Percentiles rank a stretch among this genome's conserved stretches.
Evolutionary conservation across 92 coral and sea anemone species (phyloP).

Genomic region (Blastomussa wellsi): DNA sequence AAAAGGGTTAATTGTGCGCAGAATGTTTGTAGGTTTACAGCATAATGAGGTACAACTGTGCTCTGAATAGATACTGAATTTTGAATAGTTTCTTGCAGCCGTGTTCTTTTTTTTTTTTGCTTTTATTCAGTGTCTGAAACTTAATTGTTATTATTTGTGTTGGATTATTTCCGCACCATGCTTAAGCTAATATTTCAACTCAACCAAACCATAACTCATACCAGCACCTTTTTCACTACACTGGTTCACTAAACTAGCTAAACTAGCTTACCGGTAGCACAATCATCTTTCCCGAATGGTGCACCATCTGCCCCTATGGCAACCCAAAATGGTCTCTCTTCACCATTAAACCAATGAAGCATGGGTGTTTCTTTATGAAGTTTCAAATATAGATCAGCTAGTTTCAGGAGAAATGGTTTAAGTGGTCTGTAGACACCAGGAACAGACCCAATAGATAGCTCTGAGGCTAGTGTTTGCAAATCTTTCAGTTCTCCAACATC

Average conservation of each 20-base stretch:
- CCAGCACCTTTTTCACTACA: neutral
- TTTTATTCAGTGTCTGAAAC: no score
- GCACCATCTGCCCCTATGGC: slow-evolving; percentile 60
- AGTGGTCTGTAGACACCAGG: slow-evolving; percentile 69
- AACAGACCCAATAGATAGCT: slow-evolving; percentile 40
- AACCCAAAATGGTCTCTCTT: slow-evolving; percentile 34
- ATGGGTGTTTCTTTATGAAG: slow-evolving; percentile 31
- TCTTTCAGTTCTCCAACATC: slow-evolving; percentile 50
- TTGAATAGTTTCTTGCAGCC: no score
- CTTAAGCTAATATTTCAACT: no score
- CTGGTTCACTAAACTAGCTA: neutral
- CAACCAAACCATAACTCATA: no score
- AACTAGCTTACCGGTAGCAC: neutral
- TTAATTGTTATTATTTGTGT: no score
- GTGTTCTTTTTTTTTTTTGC: no score
- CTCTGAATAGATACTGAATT: no score
- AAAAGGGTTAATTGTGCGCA: no score
- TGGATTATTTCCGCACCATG: no score
- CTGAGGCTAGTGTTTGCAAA: slow-evolving; percentile 45
- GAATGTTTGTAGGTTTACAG: no score
- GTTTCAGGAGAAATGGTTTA: slow-evolving; percentile 34
- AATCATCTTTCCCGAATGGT: slow-evolving; percentile 40
- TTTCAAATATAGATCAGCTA: slow-evolving; percentile 55
- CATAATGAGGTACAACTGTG: no score
- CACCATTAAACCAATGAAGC: slow-evolving; percentile 62